Evolutionary conservation across 2,888 invertebrate species (phyloP), one percentile per base, ranked within the genome.

Genomic region (Coremacera marginata): DNA sequence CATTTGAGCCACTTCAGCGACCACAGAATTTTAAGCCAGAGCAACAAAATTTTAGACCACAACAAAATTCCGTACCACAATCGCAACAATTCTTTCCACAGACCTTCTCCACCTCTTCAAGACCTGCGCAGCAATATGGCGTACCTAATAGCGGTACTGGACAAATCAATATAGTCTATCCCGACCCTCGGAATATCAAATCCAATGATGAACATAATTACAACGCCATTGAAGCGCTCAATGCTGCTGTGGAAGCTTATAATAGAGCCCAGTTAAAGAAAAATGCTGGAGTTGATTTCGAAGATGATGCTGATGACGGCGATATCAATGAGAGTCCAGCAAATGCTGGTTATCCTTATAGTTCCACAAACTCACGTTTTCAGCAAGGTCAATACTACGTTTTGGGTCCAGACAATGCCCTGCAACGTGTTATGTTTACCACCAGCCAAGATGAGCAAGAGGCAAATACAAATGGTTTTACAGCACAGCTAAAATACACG

Each of bases 371-470:
- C 14, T 44, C 27, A 67, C 70, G 71, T 9, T 67, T 76, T 25
- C 82, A 84, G 5, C 84, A 86, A 34, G 90, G 90, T 0, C 89
- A 89, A 72, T 90, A 90, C 77, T 90, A 89, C 77, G 83, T 90
- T 7, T 81, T 90, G 3, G 86, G 87, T 0, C 86, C 88, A 0
- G 88, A 90, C 73, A 88, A 89, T 51, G 86, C 85, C 3, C 79
- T 90, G 14, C 90, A 90, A 75, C 85, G 87, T 37, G 89, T 90
- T 9, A 77, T 82, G 19, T 90, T 86, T 76, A 86, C 85, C 67
- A 89, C 90, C 0, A 81, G 82, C 16, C 88, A 88, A 79, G 84
- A 82, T 44, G 83, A 84, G 4, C 84, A 86, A 7, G 88, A 89
- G 19, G 81, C 82, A 0, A 81, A 82, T 27, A 83, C 80, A 5